These are phyloP conservation scores for Baryphthengus martii DNA, from an alignment of 2,113 vertebrate species.

Conservation along the genomic window DNA sequence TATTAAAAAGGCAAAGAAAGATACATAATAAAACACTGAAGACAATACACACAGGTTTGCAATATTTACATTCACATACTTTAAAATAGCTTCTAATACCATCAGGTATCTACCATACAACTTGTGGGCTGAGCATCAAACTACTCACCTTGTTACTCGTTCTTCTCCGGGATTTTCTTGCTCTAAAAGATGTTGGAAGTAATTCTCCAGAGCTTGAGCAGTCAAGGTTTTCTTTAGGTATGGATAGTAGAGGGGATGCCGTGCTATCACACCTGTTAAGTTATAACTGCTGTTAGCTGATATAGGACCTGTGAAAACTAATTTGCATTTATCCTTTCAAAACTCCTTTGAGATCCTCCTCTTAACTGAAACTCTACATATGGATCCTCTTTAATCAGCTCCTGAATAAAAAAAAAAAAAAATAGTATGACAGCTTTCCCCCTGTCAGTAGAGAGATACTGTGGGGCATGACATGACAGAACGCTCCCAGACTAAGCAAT, in stretches of 20 bases:
- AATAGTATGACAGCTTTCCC: background rate
- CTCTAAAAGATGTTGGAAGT: slow-evolving; percentile 82
- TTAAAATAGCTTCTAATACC: background rate
- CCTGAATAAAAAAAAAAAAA: background rate
- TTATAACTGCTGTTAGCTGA: slow-evolving; percentile 4
- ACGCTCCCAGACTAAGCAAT: background rate
- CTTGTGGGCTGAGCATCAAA: background rate
- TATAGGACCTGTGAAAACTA: background rate
- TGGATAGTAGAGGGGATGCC: slow-evolving; percentile 82
- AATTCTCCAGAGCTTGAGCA: slow-evolving; percentile 75
- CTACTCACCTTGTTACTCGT: slow-evolving; percentile 78
- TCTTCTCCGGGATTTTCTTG: slow-evolving; percentile 29
- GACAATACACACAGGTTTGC: background rate
- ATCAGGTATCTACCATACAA: background rate
- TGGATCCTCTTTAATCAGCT: background rate
- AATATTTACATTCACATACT: background rate
- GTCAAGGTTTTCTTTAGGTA: slow-evolving; percentile 86
- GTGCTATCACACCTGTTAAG: slow-evolving; percentile 78
- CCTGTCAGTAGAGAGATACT: background rate
- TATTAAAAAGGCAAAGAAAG: background rate
- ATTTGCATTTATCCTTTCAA: background rate
- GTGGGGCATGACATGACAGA: background rate
- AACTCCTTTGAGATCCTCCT: background rate
- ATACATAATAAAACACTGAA: background rate
- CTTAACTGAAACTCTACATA: background rate